A percentile compares a stretch with the other conserved stretches of the same genome.
Evolutionary conservation across 2,888 invertebrate species (phyloP).

Genomic region (Amiota mariae): DNA sequence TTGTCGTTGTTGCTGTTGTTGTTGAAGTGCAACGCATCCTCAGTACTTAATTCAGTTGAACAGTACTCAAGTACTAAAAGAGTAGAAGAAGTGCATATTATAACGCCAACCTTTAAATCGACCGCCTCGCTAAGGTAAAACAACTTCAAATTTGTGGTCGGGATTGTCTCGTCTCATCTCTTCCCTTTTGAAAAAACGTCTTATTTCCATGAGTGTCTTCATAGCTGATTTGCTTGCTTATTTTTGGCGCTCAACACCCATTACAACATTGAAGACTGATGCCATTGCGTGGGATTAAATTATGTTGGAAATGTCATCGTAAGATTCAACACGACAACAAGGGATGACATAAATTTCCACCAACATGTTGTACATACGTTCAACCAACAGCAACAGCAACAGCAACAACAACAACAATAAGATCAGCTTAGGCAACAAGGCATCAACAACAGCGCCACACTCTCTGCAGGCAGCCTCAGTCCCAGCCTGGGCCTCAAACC

Average conservation of each 20-base stretch:
- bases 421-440: constrained; percentile 37
- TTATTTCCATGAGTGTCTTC: constrained; percentile 2
- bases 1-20: constrained; percentile 36
- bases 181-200: constrained; percentile 1
- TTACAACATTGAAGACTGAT: constrained; percentile 52
- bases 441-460: constrained; percentile 48
- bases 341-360: constrained; percentile 74
- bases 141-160: constrained; percentile 30
- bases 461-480: constrained; percentile 24
- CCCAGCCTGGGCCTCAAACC: constrained; percentile 26
- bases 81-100: background rate
- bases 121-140: background rate
- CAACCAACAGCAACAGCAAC: constrained; percentile 30
- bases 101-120: constrained; percentile 34
- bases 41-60: constrained; percentile 36
- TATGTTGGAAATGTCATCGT: constrained; percentile 74
- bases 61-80: constrained; percentile 31
- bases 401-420: constrained; percentile 29
- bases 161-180: constrained; percentile 24
- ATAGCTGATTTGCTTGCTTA: background rate
- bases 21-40: constrained; percentile 19
- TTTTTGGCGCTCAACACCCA: constrained; percentile 59
- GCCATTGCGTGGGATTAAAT: constrained; percentile 73
- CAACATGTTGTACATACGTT: constrained; percentile 64
- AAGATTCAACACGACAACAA: constrained; percentile 74